These are phyloP conservation scores for Grantiella picta DNA, from an alignment of 2,113 vertebrate species.

Conservation along the genomic window DNA sequence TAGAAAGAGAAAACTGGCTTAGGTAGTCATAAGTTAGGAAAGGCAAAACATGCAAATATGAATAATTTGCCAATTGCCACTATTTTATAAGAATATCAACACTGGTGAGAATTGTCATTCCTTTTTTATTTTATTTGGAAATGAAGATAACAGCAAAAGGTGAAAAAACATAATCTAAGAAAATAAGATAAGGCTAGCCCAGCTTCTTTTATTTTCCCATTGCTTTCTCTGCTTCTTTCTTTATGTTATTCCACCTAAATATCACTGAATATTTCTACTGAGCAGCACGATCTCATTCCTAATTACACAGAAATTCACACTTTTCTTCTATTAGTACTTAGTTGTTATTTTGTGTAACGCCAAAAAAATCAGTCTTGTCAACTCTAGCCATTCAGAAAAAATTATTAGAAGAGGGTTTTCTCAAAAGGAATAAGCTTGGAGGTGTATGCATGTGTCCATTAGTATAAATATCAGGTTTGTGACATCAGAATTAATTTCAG, in stretches of 20 bases:
- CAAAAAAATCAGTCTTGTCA: neutral
- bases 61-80: neutral
- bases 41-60: neutral
- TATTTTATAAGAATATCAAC: neutral
- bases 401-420: neutral
- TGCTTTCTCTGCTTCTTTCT: neutral
- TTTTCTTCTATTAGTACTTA: neutral
- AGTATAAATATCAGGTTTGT: neutral
- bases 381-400: neutral
- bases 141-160: neutral
- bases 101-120: accelerated
- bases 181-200: neutral
- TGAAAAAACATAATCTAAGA: neutral
- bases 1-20: neutral
- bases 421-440: neutral
- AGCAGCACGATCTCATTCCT: neutral
- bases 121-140: neutral
- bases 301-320: neutral
- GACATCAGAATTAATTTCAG: neutral
- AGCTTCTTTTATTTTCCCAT: neutral
- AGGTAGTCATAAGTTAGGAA: neutral
- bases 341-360: neutral
- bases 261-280: neutral
- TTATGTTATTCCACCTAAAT: neutral
- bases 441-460: neutral